Evolutionary conservation across 2,888 invertebrate species (phyloP), one percentile per base, ranked within the genome.

Genomic region (Dendrolimus pini): DNA sequence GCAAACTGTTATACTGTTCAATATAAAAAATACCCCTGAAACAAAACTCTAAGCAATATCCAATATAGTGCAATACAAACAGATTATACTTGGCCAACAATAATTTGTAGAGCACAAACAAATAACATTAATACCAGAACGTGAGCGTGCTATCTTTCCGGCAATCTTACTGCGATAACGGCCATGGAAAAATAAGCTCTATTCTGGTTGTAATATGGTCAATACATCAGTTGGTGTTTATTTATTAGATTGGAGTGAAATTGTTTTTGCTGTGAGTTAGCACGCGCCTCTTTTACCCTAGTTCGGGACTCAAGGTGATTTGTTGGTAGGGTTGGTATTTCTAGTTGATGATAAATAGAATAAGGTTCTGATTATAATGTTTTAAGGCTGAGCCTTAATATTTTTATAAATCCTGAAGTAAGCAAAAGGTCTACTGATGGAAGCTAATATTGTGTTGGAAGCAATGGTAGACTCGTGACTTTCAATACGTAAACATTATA

Each of bases 91-190:
- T 70, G 71, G 66, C 72, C 73, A 75, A 76, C 79, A 80, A 85
- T 81, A 81, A 80, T 77, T 77, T 47, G 47, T 47, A 47, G 47
- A 80, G 75, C 70, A 77, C 77, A 79, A 85, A 85, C 82, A 82
- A 80, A 81, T 72, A 80, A 78, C 74, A 77, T 80, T 77, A 78
- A 79, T 77, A 77, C 78, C 72, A 68, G 72, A 80, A 80, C 83
- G 83, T 84, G 82, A 83, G 76, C 70, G 69, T 68, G 65, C 75
- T 77, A 77, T 78, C 71, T 73, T 59, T 56, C 58, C 54, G 57
- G 63, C 61, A 59, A 67, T 62, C 62, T 54, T 60, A 55, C 56
- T 30, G 58, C 13, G 57, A 9, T 30, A 56, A 18, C 8, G 42
- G 41, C 18, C 13, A 13, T 14, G 12, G 56, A 1, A 77, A 66